Base-by-base conservation (phyloP, 2,113 vertebrate genomes). In the Todiramphus saurophagus region DNA sequence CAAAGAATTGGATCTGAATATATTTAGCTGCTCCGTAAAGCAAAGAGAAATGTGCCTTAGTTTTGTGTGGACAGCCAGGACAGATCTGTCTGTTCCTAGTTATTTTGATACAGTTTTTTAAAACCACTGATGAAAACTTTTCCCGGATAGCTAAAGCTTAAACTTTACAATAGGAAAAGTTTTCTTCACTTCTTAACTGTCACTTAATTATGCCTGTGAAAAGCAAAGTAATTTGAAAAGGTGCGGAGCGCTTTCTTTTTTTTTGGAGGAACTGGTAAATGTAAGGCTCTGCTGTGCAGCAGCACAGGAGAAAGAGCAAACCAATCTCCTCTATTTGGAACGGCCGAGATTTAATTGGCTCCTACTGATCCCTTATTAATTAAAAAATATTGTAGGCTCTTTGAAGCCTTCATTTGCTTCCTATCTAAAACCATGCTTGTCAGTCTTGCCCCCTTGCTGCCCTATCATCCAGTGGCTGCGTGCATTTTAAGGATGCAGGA, bases 331-430 rank as follows among this genome's bases (percentile, higher is more conserved):
- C 43, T 74, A 5, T 92, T 95, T 90, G 68, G 64, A 95, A 89
- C 35, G 19, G 20, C 16, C 60, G 80, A 53, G 76, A 80, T 77
- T 91, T 97, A 96, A 95, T 94, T 92, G 88, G 69, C 64, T 97
- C 66, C 91, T 87, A 89, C 80, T 92, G 95, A 92, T 92, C 37
- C 56, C 64, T 91, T 91, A 94, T 88, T 94, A 94, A 91, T 95
- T 96, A 89, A 93, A 96, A 94, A 90, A 88, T 86, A 75, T 67
- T 86, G 70, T 50, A 90, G 59, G 46, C 59, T 95, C 79, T 96
- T 94, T 95, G 94, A 95, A 92, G 59, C 55, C 33, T 76, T 46
- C 46, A 50, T 94, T 84, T 93, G 28, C 79, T 96, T 90, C 55
- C 72, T 76, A 41, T 73, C 73, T 93, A 81, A 94, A 96, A 94